A percentile compares a stretch with the other conserved stretches of the same genome.
Evolutionary conservation across 1,140 invertebrate species (phyloP).

Genomic region (Cyphomyrmex costatus): DNA sequence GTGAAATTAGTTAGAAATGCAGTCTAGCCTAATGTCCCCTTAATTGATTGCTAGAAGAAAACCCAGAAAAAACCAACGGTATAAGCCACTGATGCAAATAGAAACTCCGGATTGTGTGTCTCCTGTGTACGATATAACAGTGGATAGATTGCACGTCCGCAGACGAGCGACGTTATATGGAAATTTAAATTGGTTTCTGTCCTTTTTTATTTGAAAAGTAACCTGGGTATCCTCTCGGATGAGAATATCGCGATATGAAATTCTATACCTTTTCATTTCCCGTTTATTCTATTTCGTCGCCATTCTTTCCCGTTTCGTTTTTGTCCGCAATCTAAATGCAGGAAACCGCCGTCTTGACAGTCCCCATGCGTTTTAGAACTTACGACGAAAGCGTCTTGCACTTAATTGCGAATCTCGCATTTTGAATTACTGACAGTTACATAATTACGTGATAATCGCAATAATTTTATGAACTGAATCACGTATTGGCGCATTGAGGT

Average conservation of each 20-base stretch:
- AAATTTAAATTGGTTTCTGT: conserved; percentile 61
- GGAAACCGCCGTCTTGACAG: conserved; percentile 28
- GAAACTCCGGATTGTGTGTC: conserved; percentile 10
- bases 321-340: conserved; percentile 32
- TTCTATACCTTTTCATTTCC: conserved; percentile 60
- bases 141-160: conserved; percentile 55
- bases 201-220: conserved; percentile 56
- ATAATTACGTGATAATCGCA: background rate
- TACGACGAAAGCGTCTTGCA: background rate
- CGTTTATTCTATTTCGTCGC: conserved; percentile 58
- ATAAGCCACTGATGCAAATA: conserved; percentile 16
- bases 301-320: conserved; percentile 54
- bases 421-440: background rate
- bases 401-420: conserved; percentile 12
- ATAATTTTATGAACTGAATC: background rate
- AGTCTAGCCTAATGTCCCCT: background rate
- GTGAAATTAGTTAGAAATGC: conserved; percentile 2
- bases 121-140: background rate
- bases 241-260: conserved; percentile 58
- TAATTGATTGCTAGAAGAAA: conserved; percentile 15
- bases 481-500: no score
- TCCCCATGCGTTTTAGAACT: background rate
- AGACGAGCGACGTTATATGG: conserved; percentile 42
- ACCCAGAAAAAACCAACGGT: background rate
- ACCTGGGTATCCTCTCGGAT: conserved; percentile 51